A percentile compares a stretch with the other conserved stretches of the same genome.
These are phyloP conservation scores for Tetragnatha versicolor DNA, from an alignment of 1,140 invertebrate genomes.

Conservation along the genomic window DNA sequence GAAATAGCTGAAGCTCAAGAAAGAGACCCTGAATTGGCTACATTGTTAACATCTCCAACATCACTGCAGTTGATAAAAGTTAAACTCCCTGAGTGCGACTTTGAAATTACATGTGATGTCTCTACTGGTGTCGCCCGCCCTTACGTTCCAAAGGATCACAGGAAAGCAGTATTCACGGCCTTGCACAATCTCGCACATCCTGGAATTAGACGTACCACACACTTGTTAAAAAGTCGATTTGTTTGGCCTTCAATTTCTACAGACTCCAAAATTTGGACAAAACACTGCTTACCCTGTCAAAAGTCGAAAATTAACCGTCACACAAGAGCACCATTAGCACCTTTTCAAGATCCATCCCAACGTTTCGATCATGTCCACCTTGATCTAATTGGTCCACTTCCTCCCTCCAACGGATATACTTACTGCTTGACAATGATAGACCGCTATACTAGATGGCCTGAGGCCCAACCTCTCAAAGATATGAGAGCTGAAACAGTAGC, in stretches of 20 bases:
- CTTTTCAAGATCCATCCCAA: conserved; percentile 1
- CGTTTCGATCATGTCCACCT: conserved; percentile 65
- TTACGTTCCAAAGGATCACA: conserved; percentile 25
- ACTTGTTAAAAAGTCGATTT: conserved; percentile 1
- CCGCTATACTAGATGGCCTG: conserved; percentile 64
- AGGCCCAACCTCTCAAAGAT: conserved; percentile 63
- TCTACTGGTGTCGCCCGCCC: not conserved
- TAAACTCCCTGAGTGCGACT: not conserved
- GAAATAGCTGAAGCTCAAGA: conserved; percentile 23
- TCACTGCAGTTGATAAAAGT: not conserved
- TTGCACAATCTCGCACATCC: too few relatives aligned
- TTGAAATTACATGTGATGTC: conserved; percentile 17
- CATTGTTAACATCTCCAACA: not conserved
- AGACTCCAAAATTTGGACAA: not conserved
- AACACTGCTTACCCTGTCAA: conserved; percentile 44
- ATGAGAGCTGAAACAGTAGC: conserved; percentile 62
- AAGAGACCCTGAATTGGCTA: conserved; percentile 3
- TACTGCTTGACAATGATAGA: conserved; percentile 66
- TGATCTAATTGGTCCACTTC: conserved; percentile 67
- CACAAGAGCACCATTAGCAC: conserved; percentile 30
- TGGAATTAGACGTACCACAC: too few relatives aligned
- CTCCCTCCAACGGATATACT: conserved; percentile 59
- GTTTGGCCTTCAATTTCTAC: conserved; percentile 34
- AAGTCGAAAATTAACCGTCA: conserved; percentile 40
- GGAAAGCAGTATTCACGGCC: conserved; percentile 17